Evolutionary conservation across 1,140 invertebrate genomes (phyloP).

Genomic region (Drosophila arizonae): DNA sequence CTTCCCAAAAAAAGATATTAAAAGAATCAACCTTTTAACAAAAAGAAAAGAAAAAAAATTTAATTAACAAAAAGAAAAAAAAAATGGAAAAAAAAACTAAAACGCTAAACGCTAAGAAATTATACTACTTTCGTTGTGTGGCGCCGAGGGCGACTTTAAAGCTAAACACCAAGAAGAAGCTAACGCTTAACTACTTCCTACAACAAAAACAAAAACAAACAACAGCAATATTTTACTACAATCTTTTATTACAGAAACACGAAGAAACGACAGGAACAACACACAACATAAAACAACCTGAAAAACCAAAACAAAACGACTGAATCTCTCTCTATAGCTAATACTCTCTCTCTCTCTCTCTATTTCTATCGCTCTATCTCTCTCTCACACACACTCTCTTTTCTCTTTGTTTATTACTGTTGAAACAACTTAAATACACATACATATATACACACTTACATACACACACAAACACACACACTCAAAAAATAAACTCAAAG

Average conservation of each 20-base stretch:
- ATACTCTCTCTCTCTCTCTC: slow-evolving; percentile 3
- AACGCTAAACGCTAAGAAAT: slow-evolving; percentile 52
- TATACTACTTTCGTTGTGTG: slow-evolving; percentile 75
- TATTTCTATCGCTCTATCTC: slow-evolving; percentile 19
- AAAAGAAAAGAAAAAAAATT: slow-evolving; percentile 28
- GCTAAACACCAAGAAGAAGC: slow-evolving; percentile 39
- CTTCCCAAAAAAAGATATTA: slow-evolving; percentile 3
- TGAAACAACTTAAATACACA: slow-evolving; percentile 17
- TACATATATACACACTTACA: slow-evolving; percentile 18
- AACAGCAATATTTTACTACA: slow-evolving; percentile 46
- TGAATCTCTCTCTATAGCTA: slow-evolving; percentile 62
- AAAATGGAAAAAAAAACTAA: slow-evolving; percentile 29
- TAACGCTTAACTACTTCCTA: slow-evolving; percentile 44
- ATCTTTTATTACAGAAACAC: slow-evolving; percentile 39
- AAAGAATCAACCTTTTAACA: slow-evolving; percentile 21
- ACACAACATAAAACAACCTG: slow-evolving; percentile 42
- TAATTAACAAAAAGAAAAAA: slow-evolving; percentile 24
- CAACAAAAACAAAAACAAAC: slow-evolving; percentile 30
- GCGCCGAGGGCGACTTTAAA: slow-evolving; percentile 64
- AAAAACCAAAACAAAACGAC: slow-evolving; percentile 48
- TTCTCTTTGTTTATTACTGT: neutral
- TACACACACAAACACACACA: slow-evolving; percentile 21
- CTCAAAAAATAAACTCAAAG: slow-evolving; percentile 58
- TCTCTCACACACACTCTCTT: no score
- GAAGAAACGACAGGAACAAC: slow-evolving; percentile 52